A percentile compares a stretch with the other conserved stretches of the same genome.
These are phyloP conservation scores for Lacerta agilis DNA, from an alignment of 2,797 vertebrate genomes.

Conservation along the genomic window DNA sequence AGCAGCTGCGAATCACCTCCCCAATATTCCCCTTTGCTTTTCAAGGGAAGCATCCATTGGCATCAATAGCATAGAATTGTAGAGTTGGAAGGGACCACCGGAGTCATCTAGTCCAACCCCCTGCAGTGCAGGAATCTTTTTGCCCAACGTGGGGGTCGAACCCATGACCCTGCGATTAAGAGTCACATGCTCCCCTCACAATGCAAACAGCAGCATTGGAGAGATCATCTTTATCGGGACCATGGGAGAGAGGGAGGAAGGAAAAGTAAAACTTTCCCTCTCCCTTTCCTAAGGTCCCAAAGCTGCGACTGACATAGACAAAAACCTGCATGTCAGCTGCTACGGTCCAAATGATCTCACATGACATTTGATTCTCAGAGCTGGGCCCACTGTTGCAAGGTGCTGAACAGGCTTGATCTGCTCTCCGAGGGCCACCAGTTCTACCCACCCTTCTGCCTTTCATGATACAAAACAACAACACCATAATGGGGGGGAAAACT, in stretches of 20 bases:
- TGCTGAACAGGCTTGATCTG: neutral
- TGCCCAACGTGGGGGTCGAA: too few species aligned
- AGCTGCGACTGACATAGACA: neutral
- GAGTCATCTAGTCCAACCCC: too few species aligned
- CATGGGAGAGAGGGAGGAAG: too few species aligned
- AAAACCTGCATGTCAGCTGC: neutral
- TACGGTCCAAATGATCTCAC: too few species aligned
- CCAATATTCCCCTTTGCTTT: neutral
- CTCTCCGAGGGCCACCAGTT: neutral
- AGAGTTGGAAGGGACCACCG: too few species aligned
- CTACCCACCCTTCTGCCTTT: neutral
- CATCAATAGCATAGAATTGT: too few species aligned
- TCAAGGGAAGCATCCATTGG: too few species aligned
- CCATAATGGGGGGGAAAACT: neutral
- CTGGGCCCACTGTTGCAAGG: neutral
- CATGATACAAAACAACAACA: neutral
- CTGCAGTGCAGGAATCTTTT: too few species aligned
- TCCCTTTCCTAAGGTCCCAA: neutral
- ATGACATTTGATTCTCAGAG: neutral
- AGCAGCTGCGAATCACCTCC: neutral
- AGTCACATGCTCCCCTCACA: too few species aligned
- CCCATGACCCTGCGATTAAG: too few species aligned
- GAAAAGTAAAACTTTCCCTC: neutral
- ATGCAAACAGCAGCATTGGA: too few species aligned
- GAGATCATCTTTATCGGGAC: too few species aligned